phyloP scores from a whole-genome alignment of 92 coral and sea anemone species.

The Zoanthus solanderi region DNA sequence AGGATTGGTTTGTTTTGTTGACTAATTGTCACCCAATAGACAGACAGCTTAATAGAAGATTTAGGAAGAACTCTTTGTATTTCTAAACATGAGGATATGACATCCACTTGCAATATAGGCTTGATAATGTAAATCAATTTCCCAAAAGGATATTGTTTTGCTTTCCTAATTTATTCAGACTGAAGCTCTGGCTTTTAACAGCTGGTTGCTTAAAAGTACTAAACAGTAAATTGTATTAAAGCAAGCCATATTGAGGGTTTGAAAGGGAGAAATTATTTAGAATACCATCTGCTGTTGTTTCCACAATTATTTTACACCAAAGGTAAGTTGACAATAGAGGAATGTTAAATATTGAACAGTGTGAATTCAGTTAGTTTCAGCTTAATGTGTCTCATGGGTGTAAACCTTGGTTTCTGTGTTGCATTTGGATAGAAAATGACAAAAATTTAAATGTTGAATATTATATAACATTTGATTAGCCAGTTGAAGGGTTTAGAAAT shows the following conservation, averaged over 20 bases:
- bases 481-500: too few relatives aligned
- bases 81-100: slow-evolving; percentile 8
- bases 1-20: slow-evolving; percentile 8
- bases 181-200: slow-evolving; percentile 13
- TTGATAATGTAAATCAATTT: slow-evolving; percentile 26
- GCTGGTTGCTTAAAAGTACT: slow-evolving; percentile 8
- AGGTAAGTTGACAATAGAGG: slow-evolving; percentile 47
- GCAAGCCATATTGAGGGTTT: neutral
- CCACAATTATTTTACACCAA: neutral
- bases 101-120: slow-evolving; percentile 30
- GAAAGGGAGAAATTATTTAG: neutral
- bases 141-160: slow-evolving; percentile 26
- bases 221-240: slow-evolving; percentile 16
- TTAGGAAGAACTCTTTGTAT: neutral
- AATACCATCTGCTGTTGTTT: slow-evolving; percentile 2
- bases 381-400: neutral
- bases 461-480: too few relatives aligned
- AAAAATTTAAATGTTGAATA: too few relatives aligned
- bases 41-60: neutral
- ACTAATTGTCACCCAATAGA: slow-evolving; percentile 7
- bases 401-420: too few relatives aligned
- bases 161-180: slow-evolving; percentile 15
- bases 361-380: neutral
- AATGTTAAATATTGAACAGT: slow-evolving; percentile 3
- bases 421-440: too few relatives aligned